A percentile compares a stretch with the other conserved stretches of the same genome.
phyloP scores from a whole-genome alignment of 2,113 vertebrate species.

The Pituophis catenifer region DNA sequence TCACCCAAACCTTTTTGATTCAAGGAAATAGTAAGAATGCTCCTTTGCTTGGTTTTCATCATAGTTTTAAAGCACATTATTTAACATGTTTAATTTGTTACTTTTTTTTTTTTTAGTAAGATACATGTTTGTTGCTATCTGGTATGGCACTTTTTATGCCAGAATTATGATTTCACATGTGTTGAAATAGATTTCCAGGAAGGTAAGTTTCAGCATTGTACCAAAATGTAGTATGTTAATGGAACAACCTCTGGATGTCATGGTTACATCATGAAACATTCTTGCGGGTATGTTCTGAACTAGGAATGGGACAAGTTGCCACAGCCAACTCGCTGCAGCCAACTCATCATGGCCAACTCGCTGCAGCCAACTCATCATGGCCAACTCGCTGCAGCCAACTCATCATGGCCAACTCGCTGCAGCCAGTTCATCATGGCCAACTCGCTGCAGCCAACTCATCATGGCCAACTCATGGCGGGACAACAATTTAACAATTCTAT shows the following conservation, averaged over 20 bases:
- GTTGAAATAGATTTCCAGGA: background rate
- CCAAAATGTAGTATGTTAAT: background rate
- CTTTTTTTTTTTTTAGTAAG: background rate
- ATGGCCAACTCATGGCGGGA: too few relatives aligned
- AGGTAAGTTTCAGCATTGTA: background rate
- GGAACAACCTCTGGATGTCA: background rate
- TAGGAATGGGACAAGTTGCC: too few relatives aligned
- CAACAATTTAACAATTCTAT: too few relatives aligned
- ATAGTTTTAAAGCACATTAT: background rate
- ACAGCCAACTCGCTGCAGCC: too few relatives aligned
- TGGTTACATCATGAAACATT: background rate
- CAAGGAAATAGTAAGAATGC: background rate
- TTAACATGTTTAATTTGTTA: background rate
- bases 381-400: too few relatives aligned
- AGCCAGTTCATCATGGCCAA: too few relatives aligned
- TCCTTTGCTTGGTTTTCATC: background rate
- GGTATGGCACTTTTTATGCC: background rate
- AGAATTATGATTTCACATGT: background rate
- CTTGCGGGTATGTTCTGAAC: background rate
- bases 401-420: too few relatives aligned
- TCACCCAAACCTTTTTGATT: background rate
- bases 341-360: too few relatives aligned
- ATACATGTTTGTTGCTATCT: background rate
- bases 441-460: too few relatives aligned
- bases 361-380: too few relatives aligned